Evolutionary conservation across 1,140 invertebrate genomes (phyloP).

Genomic region (Lepidurus packardi): DNA sequence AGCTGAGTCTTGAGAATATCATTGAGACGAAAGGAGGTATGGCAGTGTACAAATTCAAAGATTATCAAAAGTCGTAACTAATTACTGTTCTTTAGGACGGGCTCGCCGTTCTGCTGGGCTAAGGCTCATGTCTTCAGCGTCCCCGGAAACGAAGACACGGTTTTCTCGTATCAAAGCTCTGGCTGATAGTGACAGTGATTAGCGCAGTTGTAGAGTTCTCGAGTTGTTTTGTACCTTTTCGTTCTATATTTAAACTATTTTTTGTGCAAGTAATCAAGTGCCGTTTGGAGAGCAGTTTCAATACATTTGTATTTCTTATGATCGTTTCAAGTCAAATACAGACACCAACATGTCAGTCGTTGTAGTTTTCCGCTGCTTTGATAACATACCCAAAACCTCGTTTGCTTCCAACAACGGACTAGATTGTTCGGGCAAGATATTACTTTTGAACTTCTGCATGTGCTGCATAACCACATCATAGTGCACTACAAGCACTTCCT

Average conservation of each 20-base stretch:
- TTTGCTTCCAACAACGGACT: constrained; percentile 44
- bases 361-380: not conserved
- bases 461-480: constrained; percentile 31
- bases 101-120: not conserved
- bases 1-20: constrained; percentile 27
- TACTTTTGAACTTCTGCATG: constrained; percentile 42
- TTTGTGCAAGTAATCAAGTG: too few relatives aligned
- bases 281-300: too few relatives aligned
- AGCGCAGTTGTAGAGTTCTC: not conserved
- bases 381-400: not conserved
- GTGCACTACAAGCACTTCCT: constrained; percentile 36
- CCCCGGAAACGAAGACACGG: constrained; percentile 22
- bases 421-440: constrained; percentile 46
- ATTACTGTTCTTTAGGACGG: constrained; percentile 24
- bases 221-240: too few relatives aligned
- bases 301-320: too few relatives aligned
- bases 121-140: not conserved
- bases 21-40: constrained; percentile 26
- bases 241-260: too few relatives aligned
- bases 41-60: not conserved
- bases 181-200: constrained; percentile 40
- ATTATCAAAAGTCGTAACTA: not conserved
- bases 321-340: not conserved
- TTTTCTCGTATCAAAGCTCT: constrained; percentile 25
- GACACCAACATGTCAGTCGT: not conserved